phyloP scores from a whole-genome alignment of 2,888 invertebrate species.

The Cantharis lateralis region DNA sequence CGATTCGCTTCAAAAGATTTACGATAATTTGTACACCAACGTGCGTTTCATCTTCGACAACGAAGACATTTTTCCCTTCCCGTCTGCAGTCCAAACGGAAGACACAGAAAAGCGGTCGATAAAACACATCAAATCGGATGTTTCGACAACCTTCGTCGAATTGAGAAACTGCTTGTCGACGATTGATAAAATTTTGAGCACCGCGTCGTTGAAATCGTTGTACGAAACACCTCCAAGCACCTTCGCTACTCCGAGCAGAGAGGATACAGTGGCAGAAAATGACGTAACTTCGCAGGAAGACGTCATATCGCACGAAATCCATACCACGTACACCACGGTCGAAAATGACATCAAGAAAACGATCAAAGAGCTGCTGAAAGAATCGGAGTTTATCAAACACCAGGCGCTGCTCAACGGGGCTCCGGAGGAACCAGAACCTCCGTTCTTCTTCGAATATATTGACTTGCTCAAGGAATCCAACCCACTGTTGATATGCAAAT shows the following conservation, averaged over 20 bases:
- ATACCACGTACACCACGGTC: slow-evolving; percentile 5
- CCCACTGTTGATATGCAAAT: neutral
- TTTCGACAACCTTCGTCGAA: neutral
- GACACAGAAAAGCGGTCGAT: neutral
- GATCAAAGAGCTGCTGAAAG: slow-evolving; percentile 13
- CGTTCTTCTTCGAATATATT: slow-evolving; percentile 10
- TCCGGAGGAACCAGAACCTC: slow-evolving; percentile 15
- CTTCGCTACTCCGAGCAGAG: neutral
- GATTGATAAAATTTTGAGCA: neutral
- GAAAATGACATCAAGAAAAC: slow-evolving; percentile 19
- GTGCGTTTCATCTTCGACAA: neutral
- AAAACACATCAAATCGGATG: neutral
- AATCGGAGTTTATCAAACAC: slow-evolving; percentile 20
- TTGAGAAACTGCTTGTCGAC: neutral
- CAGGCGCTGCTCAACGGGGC: slow-evolving; percentile 9
- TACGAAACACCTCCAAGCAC: neutral
- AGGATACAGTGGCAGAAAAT: neutral
- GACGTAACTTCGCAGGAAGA: neutral
- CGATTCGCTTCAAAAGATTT: neutral
- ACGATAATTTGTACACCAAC: neutral
- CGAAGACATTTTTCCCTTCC: neutral
- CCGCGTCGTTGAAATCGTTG: neutral
- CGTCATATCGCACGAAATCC: neutral
- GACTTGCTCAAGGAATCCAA: neutral
- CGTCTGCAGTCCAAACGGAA: neutral